A percentile compares a stretch with the other conserved stretches of the same genome.
phyloP scores from a whole-genome alignment of 2,113 vertebrate genomes.

The Naja naja region DNA sequence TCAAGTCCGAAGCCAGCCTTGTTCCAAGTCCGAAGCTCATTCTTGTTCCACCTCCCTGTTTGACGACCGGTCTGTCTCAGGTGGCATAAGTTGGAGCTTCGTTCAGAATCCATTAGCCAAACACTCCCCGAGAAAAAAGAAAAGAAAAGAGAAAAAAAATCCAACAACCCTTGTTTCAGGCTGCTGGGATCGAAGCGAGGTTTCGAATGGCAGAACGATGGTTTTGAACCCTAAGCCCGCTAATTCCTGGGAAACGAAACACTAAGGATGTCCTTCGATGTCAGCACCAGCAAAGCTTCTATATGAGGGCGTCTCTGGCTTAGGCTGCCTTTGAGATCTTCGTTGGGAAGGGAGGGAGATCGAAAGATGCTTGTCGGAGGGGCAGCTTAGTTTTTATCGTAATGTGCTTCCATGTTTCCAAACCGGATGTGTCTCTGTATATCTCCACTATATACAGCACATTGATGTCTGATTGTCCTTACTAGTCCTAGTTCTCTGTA shows the following conservation, averaged over 20 bases:
- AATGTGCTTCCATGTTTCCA: constrained; percentile 66
- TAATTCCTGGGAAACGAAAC: neutral
- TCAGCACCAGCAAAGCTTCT: constrained; percentile 26
- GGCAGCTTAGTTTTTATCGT: constrained; percentile 50
- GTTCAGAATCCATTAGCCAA: constrained; percentile 47
- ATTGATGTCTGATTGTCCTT: constrained; percentile 70
- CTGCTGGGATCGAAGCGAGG: neutral
- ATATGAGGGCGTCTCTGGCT: constrained; percentile 19
- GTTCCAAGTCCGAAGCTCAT: constrained; percentile 13
- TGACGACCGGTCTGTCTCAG: neutral
- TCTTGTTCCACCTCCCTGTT: neutral
- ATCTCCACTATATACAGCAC: constrained; percentile 68
- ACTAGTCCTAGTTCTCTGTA: constrained; percentile 72
- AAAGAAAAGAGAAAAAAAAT: too few species aligned
- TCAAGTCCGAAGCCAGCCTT: neutral
- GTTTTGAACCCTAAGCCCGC: constrained; percentile 4
- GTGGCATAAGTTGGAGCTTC: constrained; percentile 5
- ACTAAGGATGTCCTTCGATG: neutral
- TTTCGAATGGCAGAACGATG: constrained; percentile 14
- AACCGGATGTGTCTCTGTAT: constrained; percentile 69
- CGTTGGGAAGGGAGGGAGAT: neutral
- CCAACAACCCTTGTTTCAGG: neutral
- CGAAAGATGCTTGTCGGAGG: constrained; percentile 36
- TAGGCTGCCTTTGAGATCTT: constrained; percentile 36
- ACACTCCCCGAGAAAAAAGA: constrained; percentile 39